These are phyloP conservation scores for Pelobates cultripes DNA, from an alignment of 2,797 vertebrate genomes.

Conservation along the genomic window DNA sequence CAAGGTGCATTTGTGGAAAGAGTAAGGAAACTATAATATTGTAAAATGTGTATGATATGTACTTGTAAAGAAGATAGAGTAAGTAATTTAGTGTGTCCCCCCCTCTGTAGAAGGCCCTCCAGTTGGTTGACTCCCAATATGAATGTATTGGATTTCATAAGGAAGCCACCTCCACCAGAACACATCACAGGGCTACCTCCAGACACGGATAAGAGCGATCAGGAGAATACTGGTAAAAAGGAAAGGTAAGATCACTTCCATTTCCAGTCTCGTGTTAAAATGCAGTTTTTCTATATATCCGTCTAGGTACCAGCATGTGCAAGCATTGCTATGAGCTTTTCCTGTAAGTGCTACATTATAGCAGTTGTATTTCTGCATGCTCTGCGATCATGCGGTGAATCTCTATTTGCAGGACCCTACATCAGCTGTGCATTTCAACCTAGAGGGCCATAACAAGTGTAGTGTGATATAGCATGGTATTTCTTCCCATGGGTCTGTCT, in stretches of 20 bases:
- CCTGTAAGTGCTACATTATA: too few species aligned
- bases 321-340: background rate
- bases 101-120: constrained; percentile 81
- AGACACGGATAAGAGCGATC: background rate
- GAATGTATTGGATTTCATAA: constrained; percentile 66
- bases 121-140: constrained; percentile 87
- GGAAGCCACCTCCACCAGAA: constrained; percentile 40
- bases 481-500: background rate
- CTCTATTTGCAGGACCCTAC: too few species aligned
- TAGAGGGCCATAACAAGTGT: too few species aligned
- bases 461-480: too few species aligned
- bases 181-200: background rate
- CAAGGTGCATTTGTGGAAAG: background rate
- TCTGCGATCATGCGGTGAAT: too few species aligned
- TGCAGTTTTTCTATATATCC: background rate
- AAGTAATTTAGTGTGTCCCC: background rate
- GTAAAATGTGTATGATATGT: background rate
- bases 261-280: background rate
- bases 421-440: too few species aligned
- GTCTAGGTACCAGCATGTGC: background rate
- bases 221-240: background rate
- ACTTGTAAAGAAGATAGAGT: background rate
- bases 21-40: background rate
- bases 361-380: background rate
- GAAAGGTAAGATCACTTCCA: constrained; percentile 9